Evolutionary conservation across 2,113 vertebrate species (phyloP), one percentile per base, ranked within the genome.

Genomic region (Rhynchomys soricoides): DNA sequence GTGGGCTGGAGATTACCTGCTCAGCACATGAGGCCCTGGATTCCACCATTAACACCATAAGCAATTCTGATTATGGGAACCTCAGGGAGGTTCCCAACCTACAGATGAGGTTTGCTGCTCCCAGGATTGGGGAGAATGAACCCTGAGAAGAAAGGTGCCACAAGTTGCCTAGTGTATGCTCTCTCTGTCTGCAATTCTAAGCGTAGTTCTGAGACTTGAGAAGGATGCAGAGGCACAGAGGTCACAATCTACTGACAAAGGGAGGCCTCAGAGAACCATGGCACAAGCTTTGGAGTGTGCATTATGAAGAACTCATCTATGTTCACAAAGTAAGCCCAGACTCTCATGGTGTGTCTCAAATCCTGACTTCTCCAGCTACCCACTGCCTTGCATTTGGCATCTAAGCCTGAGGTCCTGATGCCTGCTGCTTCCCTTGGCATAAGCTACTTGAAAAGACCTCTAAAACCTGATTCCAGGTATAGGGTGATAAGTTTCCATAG

Each of bases 181-280:
- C 55, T 66, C 50, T 57, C 75, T 40, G 79, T 73, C 34, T 19
- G 50, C 2, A 17, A 34, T 24, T 40, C 82, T 66, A 0, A 24
- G 40, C 8, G 26, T 50, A 3, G 52, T 21, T 9, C 9, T 3
- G n/a, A 19, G 57, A 17, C 37, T 31, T 1, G 3, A 22, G 43
- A 71, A 34, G 43, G 75, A 43, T 34, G 24, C 40, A n/a, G 52
- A 45, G 9, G 16, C 22, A 29, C 22, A 31, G 21, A 13, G 0
- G 7, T 26, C 62, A 13, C 64, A 50, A 48, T 11, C 11, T 9
- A 9, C 17, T 87, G 82, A 50, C 83, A 70, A 4, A 85, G 13
- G 73, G 45, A 55, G 17, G 62, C 8, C 37, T n/a, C 17, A 0
- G 10, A 48, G n/a, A 7, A 12, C 22, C 17, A 0, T 0, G 1